These are phyloP conservation scores for Crioceris asparagi DNA, from an alignment of 2,888 invertebrate species.

Conservation along the genomic window DNA sequence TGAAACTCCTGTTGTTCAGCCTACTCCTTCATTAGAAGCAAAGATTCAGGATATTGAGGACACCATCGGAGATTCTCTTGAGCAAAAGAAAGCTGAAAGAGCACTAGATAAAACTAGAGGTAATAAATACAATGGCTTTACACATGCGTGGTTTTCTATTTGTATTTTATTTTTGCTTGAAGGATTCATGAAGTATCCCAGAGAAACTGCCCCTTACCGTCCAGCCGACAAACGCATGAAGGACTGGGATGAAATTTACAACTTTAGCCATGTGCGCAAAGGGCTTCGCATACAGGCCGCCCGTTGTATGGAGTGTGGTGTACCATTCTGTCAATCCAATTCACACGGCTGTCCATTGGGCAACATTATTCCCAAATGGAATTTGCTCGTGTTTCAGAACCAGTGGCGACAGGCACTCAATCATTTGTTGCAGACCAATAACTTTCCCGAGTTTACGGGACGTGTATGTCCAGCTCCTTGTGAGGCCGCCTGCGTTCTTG, in stretches of 20 bases:
- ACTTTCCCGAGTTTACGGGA: conserved; percentile 70
- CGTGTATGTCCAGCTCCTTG: conserved; percentile 94
- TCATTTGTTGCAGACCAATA: conserved; percentile 93
- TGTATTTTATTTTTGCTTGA: too few species aligned
- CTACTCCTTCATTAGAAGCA: conserved; percentile 31
- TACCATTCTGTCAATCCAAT: conserved; percentile 92
- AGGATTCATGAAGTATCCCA: conserved; percentile 93
- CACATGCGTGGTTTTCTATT: too few species aligned
- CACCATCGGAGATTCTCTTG: conserved; percentile 66
- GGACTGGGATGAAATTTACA: conserved; percentile 97
- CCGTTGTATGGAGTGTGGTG: conserved; percentile 98
- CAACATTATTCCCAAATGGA: conserved; percentile 99
- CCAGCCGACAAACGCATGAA: conserved; percentile 72
- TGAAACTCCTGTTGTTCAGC: conserved; percentile 24
- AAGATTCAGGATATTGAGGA: conserved; percentile 73
- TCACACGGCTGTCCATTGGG: conserved; percentile 93
- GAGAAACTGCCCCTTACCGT: conserved; percentile 80
- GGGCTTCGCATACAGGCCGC: conserved; percentile 88
- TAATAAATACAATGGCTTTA: conserved; percentile 3
- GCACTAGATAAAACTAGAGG: conserved; percentile 67
- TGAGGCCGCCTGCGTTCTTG: conserved; percentile 87
- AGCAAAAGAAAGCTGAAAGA: conserved; percentile 72
- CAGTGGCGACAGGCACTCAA: conserved; percentile 91
- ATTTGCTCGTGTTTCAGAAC: conserved; percentile 87
- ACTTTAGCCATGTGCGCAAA: conserved; percentile 72